Evolutionary conservation across 2,113 vertebrate species (phyloP).

Genomic region (Lontra canadensis): DNA sequence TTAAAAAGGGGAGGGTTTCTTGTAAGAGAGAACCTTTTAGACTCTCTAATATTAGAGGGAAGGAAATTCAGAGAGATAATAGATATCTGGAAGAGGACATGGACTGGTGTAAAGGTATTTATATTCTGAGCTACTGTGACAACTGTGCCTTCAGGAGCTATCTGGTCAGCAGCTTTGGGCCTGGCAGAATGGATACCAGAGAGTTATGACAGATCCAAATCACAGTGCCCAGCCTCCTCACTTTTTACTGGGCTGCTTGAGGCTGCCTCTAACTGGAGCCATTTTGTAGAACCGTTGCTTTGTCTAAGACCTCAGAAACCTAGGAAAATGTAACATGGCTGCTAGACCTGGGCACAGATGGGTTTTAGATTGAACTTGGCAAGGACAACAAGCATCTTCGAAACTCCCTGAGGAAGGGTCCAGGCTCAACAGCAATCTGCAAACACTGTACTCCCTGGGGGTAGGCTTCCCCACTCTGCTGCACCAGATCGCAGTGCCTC

Average conservation of each 20-base stretch:
- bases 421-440: neutral
- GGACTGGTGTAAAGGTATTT: neutral
- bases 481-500: neutral
- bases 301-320: conserved; percentile 2
- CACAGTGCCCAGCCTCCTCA: neutral
- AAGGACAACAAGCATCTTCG: neutral
- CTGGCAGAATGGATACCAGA: neutral
- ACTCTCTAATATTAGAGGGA: neutral
- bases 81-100: neutral
- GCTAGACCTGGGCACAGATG: neutral
- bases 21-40: neutral
- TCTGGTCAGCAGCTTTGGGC: neutral
- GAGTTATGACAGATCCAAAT: neutral
- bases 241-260: neutral
- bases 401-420: neutral
- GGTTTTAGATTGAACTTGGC: conserved; percentile 26
- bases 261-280: neutral
- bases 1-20: neutral
- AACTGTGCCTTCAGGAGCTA: neutral
- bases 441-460: neutral
- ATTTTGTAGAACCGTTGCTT: neutral
- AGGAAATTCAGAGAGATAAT: neutral
- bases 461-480: neutral
- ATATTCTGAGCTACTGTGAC: neutral
- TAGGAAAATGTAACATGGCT: neutral